Conservation (phyloP, 1,140 invertebrate genomes). For the Lamellibrachia luymesi region DNA sequence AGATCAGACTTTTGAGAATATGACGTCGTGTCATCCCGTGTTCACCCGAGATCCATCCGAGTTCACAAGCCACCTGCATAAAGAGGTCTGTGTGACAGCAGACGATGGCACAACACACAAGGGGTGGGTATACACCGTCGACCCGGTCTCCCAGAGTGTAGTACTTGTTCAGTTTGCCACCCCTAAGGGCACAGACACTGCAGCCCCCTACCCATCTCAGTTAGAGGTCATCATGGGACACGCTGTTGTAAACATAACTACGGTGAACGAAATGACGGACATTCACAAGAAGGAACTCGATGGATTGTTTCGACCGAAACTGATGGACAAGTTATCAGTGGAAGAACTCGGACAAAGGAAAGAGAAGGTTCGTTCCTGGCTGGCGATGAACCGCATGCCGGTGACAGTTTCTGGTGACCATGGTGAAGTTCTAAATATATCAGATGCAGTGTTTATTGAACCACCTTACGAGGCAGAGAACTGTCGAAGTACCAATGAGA, state of each 20-base stretch:
- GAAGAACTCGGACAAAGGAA: conserved; percentile 41
- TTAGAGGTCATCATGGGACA: conserved; percentile 39
- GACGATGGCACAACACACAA: conserved; percentile 33
- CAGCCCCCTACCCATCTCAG: not conserved
- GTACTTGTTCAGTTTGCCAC: conserved; percentile 42
- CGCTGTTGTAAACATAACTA: conserved; percentile 36
- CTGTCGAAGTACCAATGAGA: conserved; percentile 53
- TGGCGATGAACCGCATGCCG: conserved; percentile 49
- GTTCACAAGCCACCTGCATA: conserved; percentile 49
- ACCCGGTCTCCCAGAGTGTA: conserved; percentile 50
- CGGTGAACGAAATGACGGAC: conserved; percentile 36
- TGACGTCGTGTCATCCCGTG: conserved; percentile 40
- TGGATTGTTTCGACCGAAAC: conserved; percentile 37
- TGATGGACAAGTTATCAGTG: conserved; percentile 27
- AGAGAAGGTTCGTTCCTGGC: conserved; percentile 44
- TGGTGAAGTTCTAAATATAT: conserved; percentile 39
- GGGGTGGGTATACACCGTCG: conserved; percentile 53
- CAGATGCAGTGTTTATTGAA: conserved; percentile 46
- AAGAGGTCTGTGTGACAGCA: conserved; percentile 29
- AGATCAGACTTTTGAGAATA: not conserved
- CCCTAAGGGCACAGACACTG: not conserved
- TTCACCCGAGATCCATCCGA: conserved; percentile 49
- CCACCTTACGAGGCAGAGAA: conserved; percentile 50
- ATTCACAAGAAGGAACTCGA: conserved; percentile 37
- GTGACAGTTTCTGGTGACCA: conserved; percentile 35